Evolutionary conservation across 64 coral and sea anemone genomes (phyloP), one percentile per base, ranked within the genome.

Genomic region (Stylophora pistillata): DNA sequence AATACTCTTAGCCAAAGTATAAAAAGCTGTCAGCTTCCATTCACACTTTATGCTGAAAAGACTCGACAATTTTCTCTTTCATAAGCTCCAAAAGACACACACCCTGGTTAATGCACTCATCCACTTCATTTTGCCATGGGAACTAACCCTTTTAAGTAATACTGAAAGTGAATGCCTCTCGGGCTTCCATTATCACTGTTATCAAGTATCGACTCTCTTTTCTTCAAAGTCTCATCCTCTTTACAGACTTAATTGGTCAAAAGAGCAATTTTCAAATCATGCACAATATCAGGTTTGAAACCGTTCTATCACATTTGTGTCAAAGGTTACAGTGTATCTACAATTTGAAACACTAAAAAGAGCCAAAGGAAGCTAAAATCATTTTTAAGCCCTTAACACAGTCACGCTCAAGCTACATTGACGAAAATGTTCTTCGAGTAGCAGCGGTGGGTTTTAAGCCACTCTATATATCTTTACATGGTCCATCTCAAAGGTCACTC

Each of bases 21-120:
- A 62, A 52, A 84, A 69, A 84, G 33, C 62, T 84, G 80, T 68
- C 80, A 84, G 80, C 20, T 84, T 84, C 34, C 80, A 84, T 84
- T 84, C 60, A 84, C 61, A 69, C 60, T 23, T 84, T 29, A 84
- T 84, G 61, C 61, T 34, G 26, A 84, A 68, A 69, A 84, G 33
- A 84, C 47, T 47, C 60, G 80, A 84, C 61, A 64, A 20, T 69
- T 62, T 69, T 84, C 31, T 64, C 61, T 57, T 79, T 79, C 31
- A 81, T 29, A 31, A 63, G 58, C 58, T 20, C 58, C 28, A 77
- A 59, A 59, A 28, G 11, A 29, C 77, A 59, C 77, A 60, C 77
- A 60, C 78, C 78, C 28, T 37, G 25, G 56, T 21, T 63, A 41
- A 81, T 84, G 62, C 61, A 69, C 62, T 69, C 62, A 84, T 11